These are phyloP conservation scores for Serrognathus titanus DNA, from an alignment of 2,888 invertebrate species.

Conservation along the genomic window DNA sequence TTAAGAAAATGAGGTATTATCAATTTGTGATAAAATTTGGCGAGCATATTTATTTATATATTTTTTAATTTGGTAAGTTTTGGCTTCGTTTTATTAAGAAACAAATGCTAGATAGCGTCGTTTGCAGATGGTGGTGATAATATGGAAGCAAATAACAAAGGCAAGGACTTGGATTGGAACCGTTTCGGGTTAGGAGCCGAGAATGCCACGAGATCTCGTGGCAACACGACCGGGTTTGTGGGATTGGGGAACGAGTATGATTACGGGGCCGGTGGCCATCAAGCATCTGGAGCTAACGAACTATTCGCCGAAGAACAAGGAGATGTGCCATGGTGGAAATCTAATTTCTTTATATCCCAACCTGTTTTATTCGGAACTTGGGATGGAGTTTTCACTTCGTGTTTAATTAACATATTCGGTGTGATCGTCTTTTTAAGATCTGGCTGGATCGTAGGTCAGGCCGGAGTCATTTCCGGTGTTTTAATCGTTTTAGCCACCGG, in stretches of 20 bases:
- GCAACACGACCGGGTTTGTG: constrained; percentile 71
- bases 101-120: background rate
- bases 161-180: constrained; percentile 54
- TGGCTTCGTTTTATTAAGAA: background rate
- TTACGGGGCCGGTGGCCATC: constrained; percentile 77
- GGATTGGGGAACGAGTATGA: constrained; percentile 73
- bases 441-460: constrained; percentile 96
- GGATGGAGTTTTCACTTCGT: constrained; percentile 98
- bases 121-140: background rate
- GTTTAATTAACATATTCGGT: constrained; percentile 95
- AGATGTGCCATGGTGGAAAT: constrained; percentile 91
- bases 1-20: constrained; percentile 14
- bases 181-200: constrained; percentile 54
- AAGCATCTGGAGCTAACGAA: constrained; percentile 84
- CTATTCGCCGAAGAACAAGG: constrained; percentile 88
- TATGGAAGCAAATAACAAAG: constrained; percentile 26
- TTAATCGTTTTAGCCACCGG: constrained; percentile 79
- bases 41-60: constrained; percentile 10
- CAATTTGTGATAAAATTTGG: constrained; percentile 14
- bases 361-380: constrained; percentile 95
- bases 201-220: constrained; percentile 50
- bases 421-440: constrained; percentile 95
- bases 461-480: constrained; percentile 76
- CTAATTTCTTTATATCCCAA: constrained; percentile 94
- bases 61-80: constrained; percentile 14